Percentiles rank a stretch among this genome's conserved stretches.
phyloP scores from a whole-genome alignment of 37 sponge, comb jelly and placozoan genomes.

The Eunapius fragilis region DNA sequence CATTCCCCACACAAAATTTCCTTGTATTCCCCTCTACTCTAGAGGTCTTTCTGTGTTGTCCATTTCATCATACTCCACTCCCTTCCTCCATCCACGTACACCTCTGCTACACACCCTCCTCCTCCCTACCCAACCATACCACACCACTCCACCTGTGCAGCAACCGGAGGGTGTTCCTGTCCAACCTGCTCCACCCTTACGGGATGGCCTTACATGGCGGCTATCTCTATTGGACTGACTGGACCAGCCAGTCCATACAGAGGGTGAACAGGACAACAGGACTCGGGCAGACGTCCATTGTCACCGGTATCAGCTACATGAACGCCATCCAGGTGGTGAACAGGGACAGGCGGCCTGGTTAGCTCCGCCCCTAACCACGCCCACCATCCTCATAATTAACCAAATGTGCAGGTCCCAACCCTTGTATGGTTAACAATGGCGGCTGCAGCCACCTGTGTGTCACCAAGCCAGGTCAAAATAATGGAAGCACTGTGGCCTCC shows the following conservation, averaged over 20 bases:
- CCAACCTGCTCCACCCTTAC: slow-evolving; percentile 22
- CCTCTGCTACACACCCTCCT: slow-evolving; percentile 29
- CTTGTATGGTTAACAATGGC: slow-evolving; percentile 71
- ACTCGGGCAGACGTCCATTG: neutral
- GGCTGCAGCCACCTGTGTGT: slow-evolving; percentile 83
- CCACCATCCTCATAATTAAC: neutral
- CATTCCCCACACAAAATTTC: neutral
- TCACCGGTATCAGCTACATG: neutral
- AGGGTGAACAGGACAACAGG: slow-evolving; percentile 18
- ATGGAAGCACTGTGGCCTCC: slow-evolving; percentile 21
- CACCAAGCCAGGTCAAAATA: neutral
- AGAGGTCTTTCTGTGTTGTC: neutral
- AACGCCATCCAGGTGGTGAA: neutral
- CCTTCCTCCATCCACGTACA: neutral
- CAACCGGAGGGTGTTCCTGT: slow-evolving; percentile 1
- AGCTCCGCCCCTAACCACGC: slow-evolving; percentile 3
- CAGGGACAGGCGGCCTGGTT: neutral
- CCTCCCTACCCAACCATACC: slow-evolving; percentile 6
- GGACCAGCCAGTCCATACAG: neutral
- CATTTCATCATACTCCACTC: neutral
- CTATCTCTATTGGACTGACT: neutral
- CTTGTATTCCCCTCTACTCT: neutral
- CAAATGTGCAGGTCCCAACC: slow-evolving; percentile 37
- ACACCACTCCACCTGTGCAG: neutral
- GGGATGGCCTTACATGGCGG: neutral